A percentile compares a stretch with the other conserved stretches of the same genome.
These are phyloP conservation scores for Meloidogyne floridensis DNA, from an alignment of 1,140 invertebrate genomes.

Conservation along the genomic window DNA sequence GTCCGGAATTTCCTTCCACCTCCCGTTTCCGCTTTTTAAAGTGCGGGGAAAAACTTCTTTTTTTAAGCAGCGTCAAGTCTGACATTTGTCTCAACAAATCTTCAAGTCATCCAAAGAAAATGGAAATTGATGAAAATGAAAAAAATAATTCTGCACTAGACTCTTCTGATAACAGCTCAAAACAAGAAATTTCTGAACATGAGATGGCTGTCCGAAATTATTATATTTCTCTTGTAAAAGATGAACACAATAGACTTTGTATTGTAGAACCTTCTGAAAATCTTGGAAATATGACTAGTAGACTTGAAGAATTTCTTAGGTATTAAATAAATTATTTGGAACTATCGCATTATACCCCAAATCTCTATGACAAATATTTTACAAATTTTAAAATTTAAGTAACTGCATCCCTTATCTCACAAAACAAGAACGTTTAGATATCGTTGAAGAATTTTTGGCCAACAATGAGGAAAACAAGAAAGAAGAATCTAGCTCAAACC, in stretches of 20 bases:
- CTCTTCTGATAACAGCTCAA: background rate
- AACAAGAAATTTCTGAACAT: background rate
- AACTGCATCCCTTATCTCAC: constrained; percentile 35
- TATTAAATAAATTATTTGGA: background rate
- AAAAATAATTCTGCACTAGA: background rate
- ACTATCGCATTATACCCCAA: no score
- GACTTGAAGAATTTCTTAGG: constrained; percentile 33
- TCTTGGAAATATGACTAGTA: constrained; percentile 23
- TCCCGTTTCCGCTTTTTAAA: background rate
- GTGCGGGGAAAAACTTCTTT: no score
- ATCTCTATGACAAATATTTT: no score
- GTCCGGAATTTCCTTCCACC: no score
- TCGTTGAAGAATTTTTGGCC: constrained; percentile 21
- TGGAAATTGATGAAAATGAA: background rate
- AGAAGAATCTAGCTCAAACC: background rate
- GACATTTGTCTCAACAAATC: background rate
- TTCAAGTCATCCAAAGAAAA: background rate
- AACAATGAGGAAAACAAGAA: background rate
- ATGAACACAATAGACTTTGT: constrained; percentile 37
- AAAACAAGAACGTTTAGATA: constrained; percentile 15
- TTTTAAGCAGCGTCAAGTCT: background rate
- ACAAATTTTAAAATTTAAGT: constrained; percentile 21
- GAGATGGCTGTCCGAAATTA: constrained; percentile 31
- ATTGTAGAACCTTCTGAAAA: constrained; percentile 44
- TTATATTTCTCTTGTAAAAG: constrained; percentile 40